A percentile compares a stretch with the other conserved stretches of the same genome.
These are phyloP conservation scores for Hermetia illucens DNA, from an alignment of 1,140 invertebrate genomes.

Conservation along the genomic window DNA sequence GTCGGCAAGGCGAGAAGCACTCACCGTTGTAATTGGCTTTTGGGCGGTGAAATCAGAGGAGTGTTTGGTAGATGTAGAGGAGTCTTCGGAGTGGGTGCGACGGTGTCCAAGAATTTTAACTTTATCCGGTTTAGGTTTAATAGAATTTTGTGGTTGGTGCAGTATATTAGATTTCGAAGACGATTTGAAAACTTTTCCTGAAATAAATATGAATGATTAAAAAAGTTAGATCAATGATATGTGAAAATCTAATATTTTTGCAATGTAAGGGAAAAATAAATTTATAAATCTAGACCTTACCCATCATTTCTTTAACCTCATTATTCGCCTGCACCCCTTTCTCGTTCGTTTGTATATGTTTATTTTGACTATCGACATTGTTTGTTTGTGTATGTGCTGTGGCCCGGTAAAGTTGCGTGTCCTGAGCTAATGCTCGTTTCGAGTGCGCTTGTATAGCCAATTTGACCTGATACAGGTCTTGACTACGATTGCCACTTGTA, in stretches of 20 bases:
- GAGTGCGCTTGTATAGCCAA: constrained; percentile 39
- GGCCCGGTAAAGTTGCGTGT: constrained; percentile 23
- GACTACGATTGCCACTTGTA: constrained; percentile 29
- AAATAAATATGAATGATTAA: not conserved
- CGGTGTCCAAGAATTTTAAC: constrained; percentile 10
- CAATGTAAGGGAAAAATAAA: not conserved
- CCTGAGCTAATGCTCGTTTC: constrained; percentile 21
- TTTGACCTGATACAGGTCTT: constrained; percentile 41
- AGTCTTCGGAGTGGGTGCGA: constrained; percentile 23
- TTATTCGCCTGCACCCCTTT: constrained; percentile 23
- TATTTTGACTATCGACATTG: constrained; percentile 8
- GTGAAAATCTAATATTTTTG: not conserved
- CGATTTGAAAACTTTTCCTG: constrained; percentile 12
- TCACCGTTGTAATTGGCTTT: constrained; percentile 11
- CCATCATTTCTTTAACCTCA: constrained; percentile 16
- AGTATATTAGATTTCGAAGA: no score
- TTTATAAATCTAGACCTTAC: constrained; percentile 9
- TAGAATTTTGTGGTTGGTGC: no score
- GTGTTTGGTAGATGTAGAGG: constrained; percentile 8
- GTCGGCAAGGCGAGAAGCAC: constrained; percentile 23
- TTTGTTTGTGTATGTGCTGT: constrained; percentile 16
- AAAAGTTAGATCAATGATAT: no score
- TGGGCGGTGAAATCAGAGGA: not conserved
- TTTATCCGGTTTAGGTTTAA: not conserved
- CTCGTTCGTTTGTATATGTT: constrained; percentile 18